Evolutionary conservation across 2,888 invertebrate species (phyloP).

Genomic region (Brachylomia viminalis): DNA sequence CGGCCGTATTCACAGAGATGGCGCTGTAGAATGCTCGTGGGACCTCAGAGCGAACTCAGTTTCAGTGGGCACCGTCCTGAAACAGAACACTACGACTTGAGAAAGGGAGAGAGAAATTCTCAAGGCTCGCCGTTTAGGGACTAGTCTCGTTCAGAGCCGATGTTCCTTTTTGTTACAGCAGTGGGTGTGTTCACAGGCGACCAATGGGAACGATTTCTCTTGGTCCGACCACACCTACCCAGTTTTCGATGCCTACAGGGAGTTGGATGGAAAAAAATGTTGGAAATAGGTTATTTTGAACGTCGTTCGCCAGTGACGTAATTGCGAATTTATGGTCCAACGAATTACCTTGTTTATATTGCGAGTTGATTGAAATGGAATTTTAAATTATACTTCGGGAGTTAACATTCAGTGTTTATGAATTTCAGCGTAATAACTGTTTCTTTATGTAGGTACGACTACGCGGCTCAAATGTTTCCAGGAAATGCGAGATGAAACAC

Average conservation of each 20-base stretch:
- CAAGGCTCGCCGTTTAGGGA: slow-evolving; percentile 86
- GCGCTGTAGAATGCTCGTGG: slow-evolving; percentile 76
- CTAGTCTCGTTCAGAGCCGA: slow-evolving; percentile 71
- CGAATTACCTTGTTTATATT: slow-evolving; percentile 68
- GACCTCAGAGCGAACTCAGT: slow-evolving; percentile 81
- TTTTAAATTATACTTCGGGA: slow-evolving; percentile 65
- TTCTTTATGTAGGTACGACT: slow-evolving; percentile 32
- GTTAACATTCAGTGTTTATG: slow-evolving; percentile 53
- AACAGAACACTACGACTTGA: slow-evolving; percentile 79
- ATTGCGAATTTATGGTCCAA: slow-evolving; percentile 84
- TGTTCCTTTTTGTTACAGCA: slow-evolving; percentile 83
- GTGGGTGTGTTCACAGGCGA: slow-evolving; percentile 82
- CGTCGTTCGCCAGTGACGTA: slow-evolving; percentile 85
- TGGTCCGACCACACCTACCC: slow-evolving; percentile 84
- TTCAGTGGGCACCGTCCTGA: slow-evolving; percentile 87
- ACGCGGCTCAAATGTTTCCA: not conserved
- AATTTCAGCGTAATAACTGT: slow-evolving; percentile 35
- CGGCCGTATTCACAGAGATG: slow-evolving; percentile 74
- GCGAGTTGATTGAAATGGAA: slow-evolving; percentile 69
- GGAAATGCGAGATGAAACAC: slow-evolving; percentile 9
- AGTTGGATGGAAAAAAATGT: slow-evolving; percentile 86
- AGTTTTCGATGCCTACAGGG: slow-evolving; percentile 89
- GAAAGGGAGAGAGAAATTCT: slow-evolving; percentile 89
- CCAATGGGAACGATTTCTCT: slow-evolving; percentile 85
- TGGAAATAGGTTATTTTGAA: slow-evolving; percentile 88